phyloP scores from a whole-genome alignment of 2,797 vertebrate species.

The Rhinatrema bivittatum region DNA sequence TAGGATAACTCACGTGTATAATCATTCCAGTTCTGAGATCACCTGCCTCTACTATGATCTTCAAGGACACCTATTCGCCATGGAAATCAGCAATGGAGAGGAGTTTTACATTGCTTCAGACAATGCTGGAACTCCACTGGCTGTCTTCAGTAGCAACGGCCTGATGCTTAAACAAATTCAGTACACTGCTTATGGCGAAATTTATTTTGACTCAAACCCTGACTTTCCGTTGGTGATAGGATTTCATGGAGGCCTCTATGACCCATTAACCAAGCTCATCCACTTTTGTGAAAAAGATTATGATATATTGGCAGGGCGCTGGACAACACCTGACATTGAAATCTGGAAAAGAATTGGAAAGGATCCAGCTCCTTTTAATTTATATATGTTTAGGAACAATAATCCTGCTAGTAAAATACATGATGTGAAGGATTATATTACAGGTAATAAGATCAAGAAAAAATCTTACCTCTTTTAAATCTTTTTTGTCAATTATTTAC shows the following conservation, averaged over 20 bases:
- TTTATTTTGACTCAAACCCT: constrained; percentile 95
- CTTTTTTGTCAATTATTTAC: neutral
- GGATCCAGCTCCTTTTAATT: constrained; percentile 88
- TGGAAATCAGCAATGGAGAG: constrained; percentile 95
- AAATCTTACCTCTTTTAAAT: neutral
- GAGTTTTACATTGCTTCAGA: constrained; percentile 97
- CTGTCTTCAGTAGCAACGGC: constrained; percentile 93
- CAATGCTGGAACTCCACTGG: constrained; percentile 89
- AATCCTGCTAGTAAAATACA: constrained; percentile 96
- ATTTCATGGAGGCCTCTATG: constrained; percentile 93
- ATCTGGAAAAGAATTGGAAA: constrained; percentile 83
- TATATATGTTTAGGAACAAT: constrained; percentile 97
- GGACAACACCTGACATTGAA: constrained; percentile 89
- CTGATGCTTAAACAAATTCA: constrained; percentile 95
- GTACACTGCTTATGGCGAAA: constrained; percentile 92
- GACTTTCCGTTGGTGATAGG: constrained; percentile 93
- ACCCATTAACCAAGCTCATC: constrained; percentile 89
- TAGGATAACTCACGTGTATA: constrained; percentile 93
- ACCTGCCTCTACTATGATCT: constrained; percentile 96
- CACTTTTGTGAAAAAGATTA: constrained; percentile 95
- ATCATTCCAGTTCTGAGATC: constrained; percentile 95
- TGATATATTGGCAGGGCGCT: constrained; percentile 91
- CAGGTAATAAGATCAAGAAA: constrained; percentile 64
- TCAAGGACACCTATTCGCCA: constrained; percentile 94
- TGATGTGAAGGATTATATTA: constrained; percentile 89